Evolutionary conservation across 2,888 invertebrate species (phyloP).

Genomic region (Xestobium rufovillosum): DNA sequence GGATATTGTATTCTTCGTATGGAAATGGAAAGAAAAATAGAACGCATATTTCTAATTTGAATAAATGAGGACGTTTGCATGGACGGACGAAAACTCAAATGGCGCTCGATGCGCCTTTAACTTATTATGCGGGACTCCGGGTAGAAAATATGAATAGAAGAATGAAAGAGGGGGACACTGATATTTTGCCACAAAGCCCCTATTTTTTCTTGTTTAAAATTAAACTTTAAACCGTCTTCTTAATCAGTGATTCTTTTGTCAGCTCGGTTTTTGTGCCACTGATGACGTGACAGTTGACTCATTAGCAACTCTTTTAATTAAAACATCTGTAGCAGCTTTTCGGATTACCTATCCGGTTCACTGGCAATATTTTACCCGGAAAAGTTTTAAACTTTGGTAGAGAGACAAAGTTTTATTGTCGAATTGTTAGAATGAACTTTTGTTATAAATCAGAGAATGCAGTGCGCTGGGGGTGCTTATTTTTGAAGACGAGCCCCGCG

Average conservation of each 20-base stretch:
- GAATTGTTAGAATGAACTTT: slow-evolving; percentile 21
- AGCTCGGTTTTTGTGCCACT: slow-evolving; percentile 19
- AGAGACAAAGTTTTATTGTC: slow-evolving; percentile 21
- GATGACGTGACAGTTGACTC: slow-evolving; percentile 22
- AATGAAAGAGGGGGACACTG: too few species aligned
- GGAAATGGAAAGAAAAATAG: too few species aligned
- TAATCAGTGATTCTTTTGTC: slow-evolving; percentile 22
- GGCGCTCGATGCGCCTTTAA: too few species aligned
- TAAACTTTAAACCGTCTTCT: slow-evolving; percentile 17
- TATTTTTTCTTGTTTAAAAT: neutral
- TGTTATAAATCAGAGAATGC: slow-evolving; percentile 19
- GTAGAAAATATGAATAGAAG: too few species aligned
- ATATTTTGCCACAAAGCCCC: slow-evolving; percentile 1
- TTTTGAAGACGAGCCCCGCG: slow-evolving; percentile 21
- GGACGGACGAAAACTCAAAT: too few species aligned
- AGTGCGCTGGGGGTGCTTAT: slow-evolving; percentile 14
- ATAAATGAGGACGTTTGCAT: too few species aligned
- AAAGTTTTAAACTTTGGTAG: slow-evolving; percentile 6
- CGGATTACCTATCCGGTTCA: slow-evolving; percentile 16
- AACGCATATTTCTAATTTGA: too few species aligned
- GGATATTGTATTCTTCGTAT: too few species aligned
- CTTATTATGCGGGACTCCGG: too few species aligned
- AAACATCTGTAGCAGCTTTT: slow-evolving; percentile 21
- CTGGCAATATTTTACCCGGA: slow-evolving; percentile 19
- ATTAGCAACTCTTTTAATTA: slow-evolving; percentile 21